Conservation (phyloP, 2,113 vertebrate species). For the Telmatochromis sp. region DNA sequence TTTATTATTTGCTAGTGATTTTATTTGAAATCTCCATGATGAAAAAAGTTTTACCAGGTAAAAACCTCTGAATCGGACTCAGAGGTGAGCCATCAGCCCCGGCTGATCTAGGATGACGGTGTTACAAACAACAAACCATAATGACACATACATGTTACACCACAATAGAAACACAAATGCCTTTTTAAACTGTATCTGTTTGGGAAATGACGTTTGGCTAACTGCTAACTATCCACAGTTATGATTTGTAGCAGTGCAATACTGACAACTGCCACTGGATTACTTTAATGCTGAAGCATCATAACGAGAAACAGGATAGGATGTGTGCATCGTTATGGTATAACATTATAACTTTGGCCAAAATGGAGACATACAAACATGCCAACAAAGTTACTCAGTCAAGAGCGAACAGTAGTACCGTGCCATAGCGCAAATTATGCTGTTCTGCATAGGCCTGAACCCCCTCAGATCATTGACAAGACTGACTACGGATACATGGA, state of each 20-base stretch:
- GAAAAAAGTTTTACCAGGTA: neutral
- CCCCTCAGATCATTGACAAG: neutral
- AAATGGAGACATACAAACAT: neutral
- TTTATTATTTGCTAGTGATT: neutral
- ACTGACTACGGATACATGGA: neutral
- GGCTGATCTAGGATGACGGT: neutral
- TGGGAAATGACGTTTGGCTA: neutral
- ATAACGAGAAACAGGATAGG: neutral
- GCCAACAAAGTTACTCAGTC: neutral
- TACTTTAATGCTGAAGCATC: neutral
- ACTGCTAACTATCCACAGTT: neutral
- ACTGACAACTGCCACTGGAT: neutral
- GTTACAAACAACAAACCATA: neutral
- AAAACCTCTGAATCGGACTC: neutral
- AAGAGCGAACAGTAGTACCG: neutral
- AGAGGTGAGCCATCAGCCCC: neutral
- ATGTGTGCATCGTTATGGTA: neutral
- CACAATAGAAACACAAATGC: neutral
- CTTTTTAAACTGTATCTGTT: neutral
- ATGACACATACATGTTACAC: neutral
- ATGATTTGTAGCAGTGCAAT: neutral
- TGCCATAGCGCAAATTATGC: neutral
- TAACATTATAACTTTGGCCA: neutral
- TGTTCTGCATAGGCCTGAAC: neutral
- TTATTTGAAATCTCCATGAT: neutral